Percentiles rank a stretch among this genome's conserved stretches.
phyloP scores from a whole-genome alignment of 1,140 invertebrate species.

The Drosophila lowei region DNA sequence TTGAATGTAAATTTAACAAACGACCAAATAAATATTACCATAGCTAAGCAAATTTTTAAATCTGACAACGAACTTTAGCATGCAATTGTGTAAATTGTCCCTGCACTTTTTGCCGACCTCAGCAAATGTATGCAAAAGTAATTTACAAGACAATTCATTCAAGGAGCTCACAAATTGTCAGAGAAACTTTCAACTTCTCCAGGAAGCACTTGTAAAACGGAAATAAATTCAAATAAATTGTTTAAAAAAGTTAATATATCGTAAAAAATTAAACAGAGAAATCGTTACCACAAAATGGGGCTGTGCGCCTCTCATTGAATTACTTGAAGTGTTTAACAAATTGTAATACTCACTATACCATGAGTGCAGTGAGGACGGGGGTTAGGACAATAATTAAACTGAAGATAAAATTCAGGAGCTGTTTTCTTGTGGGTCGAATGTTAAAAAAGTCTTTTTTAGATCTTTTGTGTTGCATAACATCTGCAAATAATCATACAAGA shows the following conservation, averaged over 20 bases:
- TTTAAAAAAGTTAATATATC: slow-evolving; percentile 23
- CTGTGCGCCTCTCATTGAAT: slow-evolving; percentile 5
- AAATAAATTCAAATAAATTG: slow-evolving; percentile 36
- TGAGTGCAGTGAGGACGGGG: no score
- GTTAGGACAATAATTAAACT: slow-evolving; percentile 53
- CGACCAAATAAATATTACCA: slow-evolving; percentile 40
- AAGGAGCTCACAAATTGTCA: not conserved
- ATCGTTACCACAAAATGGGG: slow-evolving; percentile 13
- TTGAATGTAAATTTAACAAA: slow-evolving; percentile 15
- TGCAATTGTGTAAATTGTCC: slow-evolving; percentile 39
- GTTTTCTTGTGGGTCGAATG: no score
- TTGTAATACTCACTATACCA: slow-evolving; percentile 12
- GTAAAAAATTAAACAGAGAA: slow-evolving; percentile 34
- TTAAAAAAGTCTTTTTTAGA: no score
- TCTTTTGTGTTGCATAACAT: not conserved
- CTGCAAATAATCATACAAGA: no score
- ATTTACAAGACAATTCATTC: slow-evolving; percentile 51
- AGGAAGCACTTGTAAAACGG: slow-evolving; percentile 2
- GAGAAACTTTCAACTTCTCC: slow-evolving; percentile 33
- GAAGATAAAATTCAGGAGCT: not conserved
- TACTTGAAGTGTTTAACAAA: slow-evolving; percentile 7
- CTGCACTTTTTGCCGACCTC: slow-evolving; percentile 25
- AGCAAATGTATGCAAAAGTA: slow-evolving; percentile 54
- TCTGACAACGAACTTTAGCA: slow-evolving; percentile 11
- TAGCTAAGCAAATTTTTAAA: slow-evolving; percentile 18